A percentile compares a stretch with the other conserved stretches of the same genome.
Evolutionary conservation across 2,797 vertebrate species (phyloP).

Genomic region (Paramormyrops hopkinsi): DNA sequence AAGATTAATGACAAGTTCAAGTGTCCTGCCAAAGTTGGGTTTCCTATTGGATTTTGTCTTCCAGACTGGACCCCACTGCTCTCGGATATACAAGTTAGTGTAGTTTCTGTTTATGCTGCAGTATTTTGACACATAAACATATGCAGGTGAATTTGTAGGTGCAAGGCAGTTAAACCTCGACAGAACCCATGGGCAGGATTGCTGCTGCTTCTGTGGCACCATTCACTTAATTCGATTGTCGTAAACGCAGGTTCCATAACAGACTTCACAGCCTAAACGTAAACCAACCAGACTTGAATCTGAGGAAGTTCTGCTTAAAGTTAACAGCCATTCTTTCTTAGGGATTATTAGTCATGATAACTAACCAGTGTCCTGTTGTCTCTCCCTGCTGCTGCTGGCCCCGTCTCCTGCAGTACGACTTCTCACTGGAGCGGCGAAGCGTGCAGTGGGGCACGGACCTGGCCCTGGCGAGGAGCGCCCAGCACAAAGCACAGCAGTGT

Average conservation of each 20-base stretch:
- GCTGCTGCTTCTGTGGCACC: background rate
- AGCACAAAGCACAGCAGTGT: conserved; percentile 47
- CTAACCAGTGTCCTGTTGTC: background rate
- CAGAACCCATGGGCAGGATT: background rate
- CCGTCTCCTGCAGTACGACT: conserved; percentile 80
- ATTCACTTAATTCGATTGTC: background rate
- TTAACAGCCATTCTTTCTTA: background rate
- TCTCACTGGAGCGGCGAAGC: conserved; percentile 82
- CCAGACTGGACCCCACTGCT: conserved; percentile 73
- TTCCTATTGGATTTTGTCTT: conserved; percentile 85
- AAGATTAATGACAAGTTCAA: conserved; percentile 94
- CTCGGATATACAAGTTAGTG: conserved; percentile 72
- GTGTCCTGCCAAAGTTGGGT: conserved; percentile 87
- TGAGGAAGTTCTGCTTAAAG: background rate
- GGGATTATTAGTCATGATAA: background rate
- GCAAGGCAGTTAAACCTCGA: background rate
- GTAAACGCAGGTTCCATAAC: background rate
- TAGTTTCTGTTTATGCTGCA: background rate
- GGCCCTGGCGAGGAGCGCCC: conserved; percentile 74
- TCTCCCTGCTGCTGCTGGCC: background rate
- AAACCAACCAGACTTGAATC: background rate
- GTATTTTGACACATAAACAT: background rate
- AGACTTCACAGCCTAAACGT: background rate
- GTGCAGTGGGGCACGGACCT: conserved; percentile 79
- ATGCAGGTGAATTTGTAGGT: background rate